Conservation (phyloP, 2,113 vertebrate genomes). For the Triplophysa tibetana region DNA sequence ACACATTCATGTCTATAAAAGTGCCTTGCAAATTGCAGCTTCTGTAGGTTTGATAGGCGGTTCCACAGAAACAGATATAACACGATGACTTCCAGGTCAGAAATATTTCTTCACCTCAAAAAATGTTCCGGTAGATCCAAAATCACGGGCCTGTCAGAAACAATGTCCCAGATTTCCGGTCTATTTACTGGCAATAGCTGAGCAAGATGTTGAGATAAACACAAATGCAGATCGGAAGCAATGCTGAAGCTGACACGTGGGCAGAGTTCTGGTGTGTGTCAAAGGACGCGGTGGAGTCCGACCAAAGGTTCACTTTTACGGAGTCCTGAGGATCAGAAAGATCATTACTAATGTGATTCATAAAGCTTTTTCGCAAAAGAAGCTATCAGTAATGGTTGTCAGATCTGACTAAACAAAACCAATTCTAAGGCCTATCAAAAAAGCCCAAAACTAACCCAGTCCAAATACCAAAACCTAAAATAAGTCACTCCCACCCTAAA, state of each 20-base stretch:
- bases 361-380: background rate
- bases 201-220: slow-evolving; percentile 62
- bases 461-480: no score
- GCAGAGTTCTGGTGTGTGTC: slow-evolving; percentile 64
- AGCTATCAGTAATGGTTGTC: no score
- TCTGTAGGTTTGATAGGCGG: background rate
- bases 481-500: no score
- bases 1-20: slow-evolving; percentile 42
- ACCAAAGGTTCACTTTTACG: slow-evolving; percentile 68
- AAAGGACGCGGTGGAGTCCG: slow-evolving; percentile 64
- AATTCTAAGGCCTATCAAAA: no score
- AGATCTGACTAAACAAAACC: no score
- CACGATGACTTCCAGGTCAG: slow-evolving; percentile 43
- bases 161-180: slow-evolving; percentile 43
- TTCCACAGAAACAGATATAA: slow-evolving; percentile 51
- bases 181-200: slow-evolving; percentile 62
- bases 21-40: slow-evolving; percentile 17
- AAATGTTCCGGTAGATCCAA: slow-evolving; percentile 38
- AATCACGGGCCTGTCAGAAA: background rate
- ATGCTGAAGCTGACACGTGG: slow-evolving; percentile 42
- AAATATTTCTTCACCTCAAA: slow-evolving; percentile 27
- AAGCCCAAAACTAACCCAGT: no score
- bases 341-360: background rate
- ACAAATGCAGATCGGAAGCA: slow-evolving; percentile 53
- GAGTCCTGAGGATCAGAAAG: slow-evolving; percentile 62